Evolutionary conservation across 2,113 vertebrate species (phyloP), one percentile per base, ranked within the genome.

Genomic region (Phaethon lepturus): DNA sequence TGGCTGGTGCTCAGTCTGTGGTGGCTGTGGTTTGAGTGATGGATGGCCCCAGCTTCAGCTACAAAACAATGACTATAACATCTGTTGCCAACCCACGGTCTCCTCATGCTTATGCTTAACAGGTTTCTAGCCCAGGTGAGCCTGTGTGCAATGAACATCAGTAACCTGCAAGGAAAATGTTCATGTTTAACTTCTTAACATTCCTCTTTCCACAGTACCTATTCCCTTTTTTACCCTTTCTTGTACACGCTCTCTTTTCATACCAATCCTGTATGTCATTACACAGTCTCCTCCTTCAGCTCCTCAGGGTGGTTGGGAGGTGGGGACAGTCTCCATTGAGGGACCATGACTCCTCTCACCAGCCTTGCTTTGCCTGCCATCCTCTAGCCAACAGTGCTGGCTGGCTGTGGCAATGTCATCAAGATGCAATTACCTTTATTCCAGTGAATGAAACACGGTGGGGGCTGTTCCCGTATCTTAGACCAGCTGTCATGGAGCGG

Each of bases 71-170:
- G 45, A 11, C 26, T 66, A 4, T 25, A 45, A 8, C 38, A 28
- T 20, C 38, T 67, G 13, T 20, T 59, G 31, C 19, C 19, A 73
- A 6, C 17, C 73, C 66, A 23, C 56, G 47, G 28, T 80, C 63
- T 92, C 56, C 45, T 95, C 20, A 14, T 33, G 24, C 50, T 71
- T 33, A 13, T 15, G 15, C 19, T 72, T 16, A 35, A 29, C 17
- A 73, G 19, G 9, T 93, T 85, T 79, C 18, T 71, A 88, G 16
- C 49, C 62, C 44, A 76, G 18, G 6, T 52, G 15, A 47, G 10
- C 24, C 12, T 1, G 0, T 19, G 13, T 28, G 33, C 24, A 35
- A 49, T 6, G 4, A 35, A 40, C 13, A 76, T 50, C 29, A 69
- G 33, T 13, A 50, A 85, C 3, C 23, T 55, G 28, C 7, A 83